These are phyloP conservation scores for Hippolais icterina DNA, from an alignment of 2,113 vertebrate species.

Conservation along the genomic window DNA sequence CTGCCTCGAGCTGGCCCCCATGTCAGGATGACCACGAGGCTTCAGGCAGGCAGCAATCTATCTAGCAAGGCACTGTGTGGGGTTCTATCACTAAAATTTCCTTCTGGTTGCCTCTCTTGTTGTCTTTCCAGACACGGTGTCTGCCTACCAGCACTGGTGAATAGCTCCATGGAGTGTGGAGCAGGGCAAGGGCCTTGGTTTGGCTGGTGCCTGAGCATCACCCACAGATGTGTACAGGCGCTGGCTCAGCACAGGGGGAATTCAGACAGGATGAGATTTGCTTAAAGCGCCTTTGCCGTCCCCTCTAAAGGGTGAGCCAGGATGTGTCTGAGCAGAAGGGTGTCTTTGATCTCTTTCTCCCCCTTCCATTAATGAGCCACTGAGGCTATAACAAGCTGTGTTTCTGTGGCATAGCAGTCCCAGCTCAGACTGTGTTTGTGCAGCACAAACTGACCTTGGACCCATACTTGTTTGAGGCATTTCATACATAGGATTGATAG, in stretches of 20 bases:
- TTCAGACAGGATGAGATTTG: not conserved
- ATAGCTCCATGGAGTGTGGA: rapidly evolving
- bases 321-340: not conserved
- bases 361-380: not conserved
- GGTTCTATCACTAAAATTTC: not conserved
- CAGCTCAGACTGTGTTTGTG: not conserved
- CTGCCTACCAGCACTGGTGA: rapidly evolving
- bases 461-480: not conserved
- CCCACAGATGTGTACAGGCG: not conserved
- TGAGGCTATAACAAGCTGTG: not conserved
- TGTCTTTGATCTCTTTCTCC: not conserved
- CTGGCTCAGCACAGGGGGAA: not conserved
- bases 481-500: not conserved
- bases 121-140: rapidly evolving
- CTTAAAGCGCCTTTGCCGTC: not conserved
- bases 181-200: not conserved
- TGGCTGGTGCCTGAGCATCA: not conserved
- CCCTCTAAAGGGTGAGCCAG: not conserved
- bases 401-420: not conserved
- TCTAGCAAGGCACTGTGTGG: not conserved
- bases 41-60: not conserved
- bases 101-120: rapidly evolving
- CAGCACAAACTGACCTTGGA: not conserved
- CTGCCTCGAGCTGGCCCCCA: not conserved
- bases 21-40: rapidly evolving